Base-by-base conservation (phyloP, 2,797 vertebrate species). In the Acridotheres tristis region DNA sequence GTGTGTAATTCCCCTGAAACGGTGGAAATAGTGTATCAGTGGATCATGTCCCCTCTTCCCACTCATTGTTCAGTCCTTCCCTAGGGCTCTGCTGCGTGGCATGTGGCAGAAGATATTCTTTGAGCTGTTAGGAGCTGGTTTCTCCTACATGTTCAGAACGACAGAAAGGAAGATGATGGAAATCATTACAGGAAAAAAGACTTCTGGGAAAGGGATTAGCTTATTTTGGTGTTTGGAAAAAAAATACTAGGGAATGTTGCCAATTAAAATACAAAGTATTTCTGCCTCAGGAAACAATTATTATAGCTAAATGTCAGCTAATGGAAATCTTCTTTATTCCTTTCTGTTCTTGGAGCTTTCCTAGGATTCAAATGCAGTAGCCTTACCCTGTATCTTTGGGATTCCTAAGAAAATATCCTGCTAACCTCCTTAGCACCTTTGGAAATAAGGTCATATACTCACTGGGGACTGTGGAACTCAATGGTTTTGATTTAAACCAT, bases 241-340 rank as follows among this genome's bases (percentile, higher is more conserved):
- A 73, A 78, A 45, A 19, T 16, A 12, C 34, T 55, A 59, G 74
- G 51, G 78, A 94, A 80, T 7, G 16, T 36, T 95, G 93, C 87
- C 87, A 89, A 16, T 77, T 88, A 88, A 92, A 95, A 91, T 90
- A 86, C 22, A 19, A 84, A 93, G n/a, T 89, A 65, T 93, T 95
- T 83, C 82, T 91, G 72, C 72, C 21, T 83, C 4, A 0, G 65
- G 90, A 84, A 93, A 54, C 50, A 80, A 9, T 82, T 90, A 79
- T 16, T 92, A 27, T 36, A 77, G 75, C 75, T 85, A 77, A 94
- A 85, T 85, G 87, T 93, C 85, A 74, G 57, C 25, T 30, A 36
- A 43, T 63, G 72, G 89, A 92, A 94, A 74, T 78, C 77, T 65
- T 38, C 58, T 88, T 65, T 38, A 32, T 90, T 85, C 38, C n/a